These are phyloP conservation scores for Eptatretus atami DNA, from an alignment of 2,797 vertebrate genomes.

Conservation along the genomic window DNA sequence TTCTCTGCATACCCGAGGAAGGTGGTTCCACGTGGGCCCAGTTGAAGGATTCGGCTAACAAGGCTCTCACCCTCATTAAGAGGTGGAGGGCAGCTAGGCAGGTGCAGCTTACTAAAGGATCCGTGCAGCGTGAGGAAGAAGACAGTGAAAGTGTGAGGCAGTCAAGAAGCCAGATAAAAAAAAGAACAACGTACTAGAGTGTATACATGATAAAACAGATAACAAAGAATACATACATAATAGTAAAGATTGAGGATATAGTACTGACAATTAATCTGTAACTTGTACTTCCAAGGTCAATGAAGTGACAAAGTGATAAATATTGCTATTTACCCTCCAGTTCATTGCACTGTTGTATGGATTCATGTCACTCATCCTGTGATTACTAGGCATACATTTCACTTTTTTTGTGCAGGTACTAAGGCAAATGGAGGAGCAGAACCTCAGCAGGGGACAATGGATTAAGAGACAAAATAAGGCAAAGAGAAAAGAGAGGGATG, in stretches of 20 bases:
- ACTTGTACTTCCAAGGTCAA: too few relatives aligned
- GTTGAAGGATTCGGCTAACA: conserved; percentile 61
- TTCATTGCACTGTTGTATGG: too few relatives aligned
- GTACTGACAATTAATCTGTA: background rate
- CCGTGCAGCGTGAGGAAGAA: background rate
- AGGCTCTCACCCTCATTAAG: conserved; percentile 5
- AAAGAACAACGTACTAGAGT: background rate
- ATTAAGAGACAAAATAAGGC: too few relatives aligned
- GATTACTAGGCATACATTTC: too few relatives aligned
- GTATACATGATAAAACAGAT: background rate
- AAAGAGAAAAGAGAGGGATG: too few relatives aligned
- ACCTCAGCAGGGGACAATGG: too few relatives aligned
- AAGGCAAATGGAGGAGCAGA: too few relatives aligned
- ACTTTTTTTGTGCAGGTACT: too few relatives aligned
- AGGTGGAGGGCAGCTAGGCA: conserved; percentile 4
- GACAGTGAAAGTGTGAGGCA: too few relatives aligned
- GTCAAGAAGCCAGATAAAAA: background rate
- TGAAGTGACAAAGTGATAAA: too few relatives aligned
- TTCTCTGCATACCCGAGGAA: conserved; percentile 92
- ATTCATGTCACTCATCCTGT: too few relatives aligned
- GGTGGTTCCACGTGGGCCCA: conserved; percentile 95
- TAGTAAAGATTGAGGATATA: conserved; percentile 1
- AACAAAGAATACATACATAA: conserved; percentile 6
- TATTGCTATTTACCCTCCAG: too few relatives aligned
- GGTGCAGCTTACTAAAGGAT: conserved; percentile 2